Evolutionary conservation across 2,888 invertebrate species (phyloP).

Genomic region (Gandaritis pyraliata): DNA sequence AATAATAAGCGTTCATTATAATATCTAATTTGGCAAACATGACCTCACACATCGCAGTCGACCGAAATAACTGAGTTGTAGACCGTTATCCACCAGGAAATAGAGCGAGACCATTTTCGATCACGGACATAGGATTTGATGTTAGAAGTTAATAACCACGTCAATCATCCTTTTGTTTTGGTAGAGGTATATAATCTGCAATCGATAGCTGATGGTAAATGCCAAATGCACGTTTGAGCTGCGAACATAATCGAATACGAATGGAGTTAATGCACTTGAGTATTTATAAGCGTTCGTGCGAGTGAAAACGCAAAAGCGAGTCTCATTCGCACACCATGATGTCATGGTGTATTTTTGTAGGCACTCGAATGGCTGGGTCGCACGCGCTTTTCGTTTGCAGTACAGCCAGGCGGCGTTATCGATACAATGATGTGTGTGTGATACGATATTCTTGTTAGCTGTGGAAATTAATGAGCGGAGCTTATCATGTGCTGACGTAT

Average conservation of each 20-base stretch:
- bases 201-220: constrained; percentile 43
- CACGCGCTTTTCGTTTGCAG: constrained; percentile 70
- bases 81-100: constrained; percentile 63
- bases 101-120: constrained; percentile 56
- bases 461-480: constrained; percentile 34
- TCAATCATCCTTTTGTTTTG: constrained; percentile 44
- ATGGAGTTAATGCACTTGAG: constrained; percentile 75
- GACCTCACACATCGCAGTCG: constrained; percentile 55
- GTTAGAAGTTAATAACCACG: constrained; percentile 36
- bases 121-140: constrained; percentile 43
- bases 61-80: constrained; percentile 52
- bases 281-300: constrained; percentile 67
- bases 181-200: constrained; percentile 39
- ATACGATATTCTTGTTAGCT: constrained; percentile 48
- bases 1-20: constrained; percentile 47
- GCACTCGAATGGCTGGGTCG: constrained; percentile 67
- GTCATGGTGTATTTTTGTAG: constrained; percentile 82
- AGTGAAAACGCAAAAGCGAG: constrained; percentile 47
- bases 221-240: constrained; percentile 52
- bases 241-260: constrained; percentile 59
- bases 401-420: constrained; percentile 68
- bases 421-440: constrained; percentile 53
- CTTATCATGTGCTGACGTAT: constrained; percentile 18
- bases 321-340: constrained; percentile 79
- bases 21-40: constrained; percentile 57